Conservation (phyloP, 2,797 vertebrate species). For the Tadarida brasiliensis region DNA sequence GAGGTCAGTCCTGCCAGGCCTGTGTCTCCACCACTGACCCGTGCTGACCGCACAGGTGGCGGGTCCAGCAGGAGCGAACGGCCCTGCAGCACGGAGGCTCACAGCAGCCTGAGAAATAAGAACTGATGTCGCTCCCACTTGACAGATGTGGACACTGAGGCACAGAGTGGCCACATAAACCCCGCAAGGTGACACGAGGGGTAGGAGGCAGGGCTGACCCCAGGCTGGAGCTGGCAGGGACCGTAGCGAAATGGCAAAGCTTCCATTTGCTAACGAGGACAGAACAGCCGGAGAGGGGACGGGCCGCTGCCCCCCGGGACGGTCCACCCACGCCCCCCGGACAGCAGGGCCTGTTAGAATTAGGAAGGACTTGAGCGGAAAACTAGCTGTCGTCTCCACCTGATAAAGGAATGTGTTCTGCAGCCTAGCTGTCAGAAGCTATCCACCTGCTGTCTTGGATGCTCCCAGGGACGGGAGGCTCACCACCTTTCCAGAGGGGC, state of each 20-base stretch:
- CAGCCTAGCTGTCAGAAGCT: background rate
- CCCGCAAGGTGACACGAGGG: background rate
- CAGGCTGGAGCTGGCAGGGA: background rate
- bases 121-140: background rate
- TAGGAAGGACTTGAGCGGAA: background rate
- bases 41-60: accelerated
- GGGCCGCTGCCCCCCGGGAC: too few species aligned
- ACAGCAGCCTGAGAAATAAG: background rate
- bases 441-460: background rate
- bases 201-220: background rate
- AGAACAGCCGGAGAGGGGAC: background rate
- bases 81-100: background rate
- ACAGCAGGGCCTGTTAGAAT: background rate
- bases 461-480: background rate
- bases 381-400: background rate
- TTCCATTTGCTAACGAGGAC: background rate
- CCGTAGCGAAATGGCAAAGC: background rate
- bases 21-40: background rate
- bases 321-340: too few species aligned
- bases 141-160: conserved; percentile 4
- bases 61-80: background rate
- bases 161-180: background rate
- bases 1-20: accelerated
- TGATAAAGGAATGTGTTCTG: background rate
- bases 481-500: background rate